Evolutionary conservation across 2,797 vertebrate genomes (phyloP).

Genomic region (Pachyuromys duprasi): DNA sequence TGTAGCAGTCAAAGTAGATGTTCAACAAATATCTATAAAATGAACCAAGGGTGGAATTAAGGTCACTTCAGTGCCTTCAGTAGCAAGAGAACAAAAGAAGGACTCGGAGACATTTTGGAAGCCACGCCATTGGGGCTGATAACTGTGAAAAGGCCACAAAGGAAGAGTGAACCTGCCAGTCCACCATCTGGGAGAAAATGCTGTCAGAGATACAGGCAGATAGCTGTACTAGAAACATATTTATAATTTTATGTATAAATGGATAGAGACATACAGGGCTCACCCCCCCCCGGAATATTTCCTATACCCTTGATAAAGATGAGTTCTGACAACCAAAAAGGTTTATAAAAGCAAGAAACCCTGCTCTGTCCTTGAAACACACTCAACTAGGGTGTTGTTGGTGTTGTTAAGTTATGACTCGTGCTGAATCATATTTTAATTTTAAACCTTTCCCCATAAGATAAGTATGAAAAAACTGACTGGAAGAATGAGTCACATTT

Average conservation of each 20-base stretch:
- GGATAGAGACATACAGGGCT: not conserved
- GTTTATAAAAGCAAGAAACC: not conserved
- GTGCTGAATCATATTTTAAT: slow-evolving; percentile 17
- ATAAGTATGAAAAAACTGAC: not conserved
- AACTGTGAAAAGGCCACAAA: not conserved
- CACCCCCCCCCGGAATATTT: not conserved
- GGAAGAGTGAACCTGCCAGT: not conserved
- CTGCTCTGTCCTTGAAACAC: not conserved
- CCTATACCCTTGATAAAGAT: not conserved
- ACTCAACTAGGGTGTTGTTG: not conserved
- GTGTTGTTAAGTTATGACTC: not conserved
- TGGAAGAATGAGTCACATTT: not conserved
- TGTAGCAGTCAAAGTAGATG: not conserved
- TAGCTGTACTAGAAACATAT: not conserved
- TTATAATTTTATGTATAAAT: not conserved
- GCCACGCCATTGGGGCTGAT: not conserved
- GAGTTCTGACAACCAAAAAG: not conserved
- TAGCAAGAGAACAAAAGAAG: not conserved
- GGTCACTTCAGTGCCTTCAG: not conserved
- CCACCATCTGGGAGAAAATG: not conserved
- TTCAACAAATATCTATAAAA: not conserved
- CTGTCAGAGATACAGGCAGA: not conserved
- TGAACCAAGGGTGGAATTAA: not conserved
- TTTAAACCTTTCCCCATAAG: slow-evolving; percentile 21
- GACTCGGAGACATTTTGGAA: not conserved